Evolutionary conservation across 2,888 invertebrate species (phyloP), one percentile per base, ranked within the genome.

Genomic region (Eristalis intricaria): DNA sequence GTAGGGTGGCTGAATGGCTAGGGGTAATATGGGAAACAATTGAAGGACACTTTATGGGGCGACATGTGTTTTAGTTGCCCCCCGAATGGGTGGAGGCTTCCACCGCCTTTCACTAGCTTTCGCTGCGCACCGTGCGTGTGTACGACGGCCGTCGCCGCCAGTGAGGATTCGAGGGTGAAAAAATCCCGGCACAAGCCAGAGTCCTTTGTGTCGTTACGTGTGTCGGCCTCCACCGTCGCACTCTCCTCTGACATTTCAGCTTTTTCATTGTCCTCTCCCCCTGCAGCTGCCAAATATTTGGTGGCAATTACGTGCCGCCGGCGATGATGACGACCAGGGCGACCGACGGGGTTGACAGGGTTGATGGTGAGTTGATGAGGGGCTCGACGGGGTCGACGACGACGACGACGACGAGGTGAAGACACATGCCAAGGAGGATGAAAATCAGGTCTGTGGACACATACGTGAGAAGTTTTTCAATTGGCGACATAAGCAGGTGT

Each of bases 401-500:
- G 35, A 13, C 13, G 26, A 26, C 50, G 35, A 19, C 11, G 35
- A 13, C 11, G 50, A 76, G 43, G 32, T 77, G 50, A 63, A 32
- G 63, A 63, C 63, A 69, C 61, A 77, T 69, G 69, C 26, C 77
- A 50, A 50, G 58, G 60, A 60, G 70, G 58, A 74, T 65, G 63
- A 75, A 87, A 87, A 87, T 87, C 83, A 87, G 79, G 66, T 83
- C 87, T 65, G 73, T 76, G 83, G 87, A 76, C 83, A 79, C 35
- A 71, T 75, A 87, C 87, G 87, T 87, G 87, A 87, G 76, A 63
- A 73, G 83, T 71, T 76, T 87, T 83, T 87, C 87, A 87, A 87
- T 87, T 87, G 87, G 76, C 79, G 76, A 80, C 83, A 83, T 69
- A 87, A 87, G 79, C 87, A 87, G 87, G 87, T 87, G 87, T 80